Evolutionary conservation across 2,888 invertebrate species (phyloP).

Genomic region (Parnassius mnemosyne): DNA sequence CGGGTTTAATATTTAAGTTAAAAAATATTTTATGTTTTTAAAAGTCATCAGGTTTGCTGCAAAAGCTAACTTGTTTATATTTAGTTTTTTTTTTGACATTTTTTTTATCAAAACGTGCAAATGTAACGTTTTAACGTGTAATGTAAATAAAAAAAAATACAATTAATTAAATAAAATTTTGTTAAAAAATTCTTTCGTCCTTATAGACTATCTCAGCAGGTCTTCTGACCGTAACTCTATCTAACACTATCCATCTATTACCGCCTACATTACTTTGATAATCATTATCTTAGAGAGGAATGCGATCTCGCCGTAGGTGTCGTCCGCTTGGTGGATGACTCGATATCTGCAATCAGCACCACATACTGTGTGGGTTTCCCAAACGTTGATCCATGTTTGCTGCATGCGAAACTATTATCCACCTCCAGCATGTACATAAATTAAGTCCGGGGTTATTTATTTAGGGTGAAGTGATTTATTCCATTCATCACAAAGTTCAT

Average conservation of each 20-base stretch:
- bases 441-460: conserved; percentile 11
- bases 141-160: too few species aligned
- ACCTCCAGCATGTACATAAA: conserved; percentile 5
- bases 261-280: conserved; percentile 62
- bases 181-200: background rate
- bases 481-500: conserved; percentile 8
- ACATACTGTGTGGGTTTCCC: conserved; percentile 27
- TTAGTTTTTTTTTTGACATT: background rate
- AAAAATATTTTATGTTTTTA: too few species aligned
- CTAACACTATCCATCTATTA: conserved; percentile 62
- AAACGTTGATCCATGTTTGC: conserved; percentile 17
- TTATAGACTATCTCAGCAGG: background rate
- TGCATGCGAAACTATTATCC: conserved; percentile 13
- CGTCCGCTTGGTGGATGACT: conserved; percentile 36
- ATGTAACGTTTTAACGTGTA: too few species aligned
- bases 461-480: conserved; percentile 13
- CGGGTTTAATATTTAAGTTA: too few species aligned
- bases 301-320: conserved; percentile 61
- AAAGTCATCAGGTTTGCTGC: too few species aligned
- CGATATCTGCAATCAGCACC: conserved; percentile 51
- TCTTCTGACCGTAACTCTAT: conserved; percentile 37
- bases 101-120: background rate
- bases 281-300: conserved; percentile 56
- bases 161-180: background rate
- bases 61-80: background rate